Percentiles rank a stretch among this genome's conserved stretches.
Conservation (phyloP, 2,113 vertebrate genomes). For the Notothenia rossii region DNA sequence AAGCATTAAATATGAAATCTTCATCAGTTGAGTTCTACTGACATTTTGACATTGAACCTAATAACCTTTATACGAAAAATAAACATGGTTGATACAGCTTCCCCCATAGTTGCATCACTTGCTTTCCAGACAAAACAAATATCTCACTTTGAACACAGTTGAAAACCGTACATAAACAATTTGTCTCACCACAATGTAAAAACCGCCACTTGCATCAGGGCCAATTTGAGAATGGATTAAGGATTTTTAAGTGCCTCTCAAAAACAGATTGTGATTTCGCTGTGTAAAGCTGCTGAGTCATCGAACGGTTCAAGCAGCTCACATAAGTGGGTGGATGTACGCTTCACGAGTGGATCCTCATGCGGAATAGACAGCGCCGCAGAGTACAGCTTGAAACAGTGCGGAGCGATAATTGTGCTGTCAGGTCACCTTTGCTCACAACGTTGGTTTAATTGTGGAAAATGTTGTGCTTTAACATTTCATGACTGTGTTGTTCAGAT, state of each 20-base stretch:
- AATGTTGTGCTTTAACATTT: constrained; percentile 21
- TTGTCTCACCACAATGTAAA: constrained; percentile 13
- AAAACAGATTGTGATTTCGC: constrained; percentile 66
- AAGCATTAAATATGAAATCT: constrained; percentile 18
- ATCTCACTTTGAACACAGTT: constrained; percentile 31
- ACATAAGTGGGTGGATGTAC: constrained; percentile 61
- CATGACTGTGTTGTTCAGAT: constrained; percentile 1
- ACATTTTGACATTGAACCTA: constrained; percentile 8
- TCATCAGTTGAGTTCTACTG: constrained; percentile 9
- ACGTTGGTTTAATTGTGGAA: constrained; percentile 49
- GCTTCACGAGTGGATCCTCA: constrained; percentile 57
- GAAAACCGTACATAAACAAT: constrained; percentile 37
- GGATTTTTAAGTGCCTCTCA: constrained; percentile 57
- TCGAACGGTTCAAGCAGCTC: constrained; percentile 41
- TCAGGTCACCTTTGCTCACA: constrained; percentile 47
- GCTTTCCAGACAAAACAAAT: constrained; percentile 41
- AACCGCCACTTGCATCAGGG: constrained; percentile 45
- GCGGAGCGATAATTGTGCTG: constrained; percentile 39
- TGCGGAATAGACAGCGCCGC: constrained; percentile 40
- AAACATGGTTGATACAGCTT: constrained; percentile 37
- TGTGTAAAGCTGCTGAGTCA: constrained; percentile 58
- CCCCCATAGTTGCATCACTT: constrained; percentile 60
- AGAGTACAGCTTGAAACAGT: constrained; percentile 34
- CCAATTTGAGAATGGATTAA: constrained; percentile 53
- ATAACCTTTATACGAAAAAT: not conserved